Conservation (phyloP, 2,113 vertebrate species). For the Archilochus colubris region DNA sequence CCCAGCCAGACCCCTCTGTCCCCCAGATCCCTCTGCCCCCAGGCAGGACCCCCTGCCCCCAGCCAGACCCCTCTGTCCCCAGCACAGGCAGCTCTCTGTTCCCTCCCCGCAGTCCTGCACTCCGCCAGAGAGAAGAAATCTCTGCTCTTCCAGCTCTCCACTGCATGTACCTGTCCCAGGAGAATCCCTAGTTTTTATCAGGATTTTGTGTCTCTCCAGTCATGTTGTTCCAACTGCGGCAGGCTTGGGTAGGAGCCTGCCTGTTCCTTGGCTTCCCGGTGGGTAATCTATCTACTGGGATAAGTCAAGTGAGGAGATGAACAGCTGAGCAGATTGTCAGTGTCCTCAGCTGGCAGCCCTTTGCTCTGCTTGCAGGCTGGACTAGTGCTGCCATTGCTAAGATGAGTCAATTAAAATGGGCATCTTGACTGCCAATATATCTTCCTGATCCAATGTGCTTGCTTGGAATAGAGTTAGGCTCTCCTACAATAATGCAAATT, state of each 20-base stretch:
- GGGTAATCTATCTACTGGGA: background rate
- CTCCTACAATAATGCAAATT: background rate
- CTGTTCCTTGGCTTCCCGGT: background rate
- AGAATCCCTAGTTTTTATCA: rapidly evolving
- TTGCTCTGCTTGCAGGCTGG: background rate
- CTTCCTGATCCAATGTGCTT: background rate
- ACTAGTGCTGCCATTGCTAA: background rate
- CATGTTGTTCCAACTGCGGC: rapidly evolving
- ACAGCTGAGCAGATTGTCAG: background rate
- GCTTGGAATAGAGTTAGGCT: background rate
- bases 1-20: too few species aligned
- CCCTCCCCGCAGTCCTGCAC: background rate
- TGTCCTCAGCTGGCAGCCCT: background rate
- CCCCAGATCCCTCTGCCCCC: too few species aligned
- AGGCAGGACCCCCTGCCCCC: too few species aligned
- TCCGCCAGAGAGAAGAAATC: background rate
- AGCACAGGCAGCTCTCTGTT: background rate
- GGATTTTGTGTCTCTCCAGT: background rate
- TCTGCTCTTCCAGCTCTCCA: background rate
- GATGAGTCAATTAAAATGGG: background rate
- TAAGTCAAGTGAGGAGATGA: background rate
- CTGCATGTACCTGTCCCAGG: background rate
- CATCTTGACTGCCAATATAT: background rate
- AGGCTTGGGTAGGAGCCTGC: background rate
- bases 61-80: background rate